Conservation (phyloP, 2,113 vertebrate genomes). For the Varanus salvator region DNA sequence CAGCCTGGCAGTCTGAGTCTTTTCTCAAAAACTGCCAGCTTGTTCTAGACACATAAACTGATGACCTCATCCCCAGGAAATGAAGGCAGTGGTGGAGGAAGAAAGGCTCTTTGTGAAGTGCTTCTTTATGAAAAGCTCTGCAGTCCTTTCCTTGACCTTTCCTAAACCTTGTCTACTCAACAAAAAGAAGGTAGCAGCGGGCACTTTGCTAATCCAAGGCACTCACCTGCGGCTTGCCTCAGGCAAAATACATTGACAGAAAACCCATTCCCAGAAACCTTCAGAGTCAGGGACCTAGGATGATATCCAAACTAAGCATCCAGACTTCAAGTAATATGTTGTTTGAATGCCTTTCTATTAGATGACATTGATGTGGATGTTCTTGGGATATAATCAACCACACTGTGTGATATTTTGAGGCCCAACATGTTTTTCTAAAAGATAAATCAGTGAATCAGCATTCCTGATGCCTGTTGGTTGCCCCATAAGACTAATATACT, state of each 20-base stretch:
- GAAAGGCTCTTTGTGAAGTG: neutral
- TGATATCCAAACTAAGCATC: neutral
- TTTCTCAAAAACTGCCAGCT: neutral
- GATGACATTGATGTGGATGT: neutral
- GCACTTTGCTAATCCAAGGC: neutral
- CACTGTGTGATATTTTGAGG: too few relatives aligned
- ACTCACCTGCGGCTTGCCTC: neutral
- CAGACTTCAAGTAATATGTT: neutral
- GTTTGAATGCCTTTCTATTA: neutral
- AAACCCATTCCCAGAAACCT: neutral
- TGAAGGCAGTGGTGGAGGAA: too few relatives aligned
- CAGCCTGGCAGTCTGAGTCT: neutral
- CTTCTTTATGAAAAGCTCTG: neutral
- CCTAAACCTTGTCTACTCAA: neutral
- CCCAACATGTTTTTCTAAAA: too few relatives aligned
- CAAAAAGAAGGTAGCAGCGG: neutral
- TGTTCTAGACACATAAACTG: neutral
- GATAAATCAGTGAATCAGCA: too few relatives aligned
- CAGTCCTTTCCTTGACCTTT: neutral
- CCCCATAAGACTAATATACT: too few relatives aligned
- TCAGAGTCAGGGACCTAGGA: neutral
- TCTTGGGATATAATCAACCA: neutral
- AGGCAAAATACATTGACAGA: neutral
- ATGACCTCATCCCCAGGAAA: too few relatives aligned
- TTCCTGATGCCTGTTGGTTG: too few relatives aligned